Conservation (phyloP, 2,113 vertebrate species). For the Callaeas wilsoni region DNA sequence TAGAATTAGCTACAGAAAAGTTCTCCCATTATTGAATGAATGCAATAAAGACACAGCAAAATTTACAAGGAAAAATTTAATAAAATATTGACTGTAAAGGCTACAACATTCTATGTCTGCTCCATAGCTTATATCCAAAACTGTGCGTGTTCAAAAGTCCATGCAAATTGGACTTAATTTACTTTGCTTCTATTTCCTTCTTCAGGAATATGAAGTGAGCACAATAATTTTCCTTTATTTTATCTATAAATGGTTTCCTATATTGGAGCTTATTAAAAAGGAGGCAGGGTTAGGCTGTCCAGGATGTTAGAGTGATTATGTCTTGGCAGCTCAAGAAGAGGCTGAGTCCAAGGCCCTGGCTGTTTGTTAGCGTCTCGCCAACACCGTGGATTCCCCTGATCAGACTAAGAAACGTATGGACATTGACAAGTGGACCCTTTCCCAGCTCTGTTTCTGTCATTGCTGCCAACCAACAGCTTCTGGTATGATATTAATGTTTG, state of each 20-base stretch:
- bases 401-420: background rate
- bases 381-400: background rate
- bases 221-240: constrained; percentile 28
- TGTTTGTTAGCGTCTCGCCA: background rate
- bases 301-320: constrained; percentile 7
- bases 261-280: constrained; percentile 28
- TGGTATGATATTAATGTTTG: background rate
- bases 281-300: background rate
- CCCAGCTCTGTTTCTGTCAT: background rate
- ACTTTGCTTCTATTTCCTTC: constrained; percentile 17
- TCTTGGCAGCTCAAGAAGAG: constrained; percentile 1
- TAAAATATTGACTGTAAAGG: constrained; percentile 58
- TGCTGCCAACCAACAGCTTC: background rate
- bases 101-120: constrained; percentile 24
- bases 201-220: constrained; percentile 13
- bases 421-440: background rate
- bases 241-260: constrained; percentile 38
- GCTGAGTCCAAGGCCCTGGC: background rate
- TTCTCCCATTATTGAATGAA: constrained; percentile 34
- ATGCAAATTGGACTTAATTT: constrained; percentile 46
- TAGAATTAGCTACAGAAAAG: constrained; percentile 62
- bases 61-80: constrained; percentile 62
- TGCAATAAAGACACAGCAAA: constrained; percentile 54
- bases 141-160: background rate
- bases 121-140: constrained; percentile 2